Evolutionary conservation across 2,113 vertebrate species (phyloP).

Genomic region (Lepidiolamprologus cunningtoni): DNA sequence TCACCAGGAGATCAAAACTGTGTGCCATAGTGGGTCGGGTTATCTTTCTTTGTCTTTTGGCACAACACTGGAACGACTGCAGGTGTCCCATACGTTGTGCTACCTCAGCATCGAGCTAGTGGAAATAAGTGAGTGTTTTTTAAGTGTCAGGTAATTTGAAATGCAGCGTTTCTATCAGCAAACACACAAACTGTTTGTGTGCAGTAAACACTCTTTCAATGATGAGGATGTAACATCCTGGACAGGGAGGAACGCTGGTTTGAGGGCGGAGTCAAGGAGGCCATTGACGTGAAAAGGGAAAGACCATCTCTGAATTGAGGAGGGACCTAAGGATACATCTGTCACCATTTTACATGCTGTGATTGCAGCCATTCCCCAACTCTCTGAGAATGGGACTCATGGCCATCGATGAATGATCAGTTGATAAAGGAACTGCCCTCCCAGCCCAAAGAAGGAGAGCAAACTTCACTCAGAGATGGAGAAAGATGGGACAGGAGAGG

Average conservation of each 20-base stretch:
- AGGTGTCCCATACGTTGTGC: neutral
- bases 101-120: neutral
- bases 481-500: neutral
- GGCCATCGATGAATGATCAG: neutral
- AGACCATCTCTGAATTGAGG: neutral
- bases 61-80: neutral
- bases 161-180: rapidly evolving
- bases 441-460: neutral
- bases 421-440: neutral
- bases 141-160: rapidly evolving
- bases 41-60: rapidly evolving
- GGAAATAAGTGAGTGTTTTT: neutral
- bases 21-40: neutral
- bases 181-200: neutral
- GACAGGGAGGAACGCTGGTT: neutral
- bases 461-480: no score
- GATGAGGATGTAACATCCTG: neutral
- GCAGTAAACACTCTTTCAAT: neutral
- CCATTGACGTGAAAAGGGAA: no score
- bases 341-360: neutral
- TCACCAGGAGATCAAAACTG: neutral
- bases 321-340: neutral
- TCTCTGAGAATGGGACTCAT: neutral
- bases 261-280: neutral
- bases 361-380: neutral